Base-by-base conservation (phyloP, 2,888 invertebrate species). In the Urechis unicinctus region DNA sequence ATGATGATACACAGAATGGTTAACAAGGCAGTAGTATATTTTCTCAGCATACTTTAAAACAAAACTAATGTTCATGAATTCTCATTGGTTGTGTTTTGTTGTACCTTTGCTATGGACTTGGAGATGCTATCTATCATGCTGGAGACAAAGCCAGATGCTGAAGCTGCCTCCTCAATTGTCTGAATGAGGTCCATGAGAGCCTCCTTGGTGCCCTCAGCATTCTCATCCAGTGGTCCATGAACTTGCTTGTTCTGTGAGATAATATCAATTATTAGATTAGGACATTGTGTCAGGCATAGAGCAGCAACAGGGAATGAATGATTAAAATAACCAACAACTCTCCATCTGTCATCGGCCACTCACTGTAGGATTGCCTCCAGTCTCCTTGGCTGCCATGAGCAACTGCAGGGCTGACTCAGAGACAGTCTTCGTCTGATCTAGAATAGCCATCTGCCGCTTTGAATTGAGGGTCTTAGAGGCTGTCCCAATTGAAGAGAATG, bases 401-500 rank as follows among this genome's bases (percentile, higher is more conserved):
- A 95, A 81, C 68, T 92, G 89, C 3, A 91, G 81, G 2, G 89
- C 86, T n/a, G 91, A 88, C 81, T 98, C 98, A 0, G 91, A 85
- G 52, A 96, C 93, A 0, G 96, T 95, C 75, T 96, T 89, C 1
- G 91, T 86, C 79, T 94, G 91, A 73, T 95, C 91, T 59, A 98
- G 81, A 53, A 96, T 80, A 48, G 86, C 84, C 74, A 88, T 87
- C 79, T 96, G 96, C 66, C 89, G 88, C 70, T 85, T 85, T 0
- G 91, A 89, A 77, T 93, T 92, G 4, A 88, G 85, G 76, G 91
- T 88, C 72, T 89, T 88, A 1, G 94, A 92, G 1, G 77, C 76
- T 48, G 74, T 74, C 22, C 93, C 94, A 52, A 92, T 85, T 0
- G 88, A 85, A 17, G 88, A 88, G 2, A 85, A 81, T 0, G 92